A percentile compares a stretch with the other conserved stretches of the same genome.
Conservation (phyloP, 2,113 vertebrate genomes). For the Panthera uncia region DNA sequence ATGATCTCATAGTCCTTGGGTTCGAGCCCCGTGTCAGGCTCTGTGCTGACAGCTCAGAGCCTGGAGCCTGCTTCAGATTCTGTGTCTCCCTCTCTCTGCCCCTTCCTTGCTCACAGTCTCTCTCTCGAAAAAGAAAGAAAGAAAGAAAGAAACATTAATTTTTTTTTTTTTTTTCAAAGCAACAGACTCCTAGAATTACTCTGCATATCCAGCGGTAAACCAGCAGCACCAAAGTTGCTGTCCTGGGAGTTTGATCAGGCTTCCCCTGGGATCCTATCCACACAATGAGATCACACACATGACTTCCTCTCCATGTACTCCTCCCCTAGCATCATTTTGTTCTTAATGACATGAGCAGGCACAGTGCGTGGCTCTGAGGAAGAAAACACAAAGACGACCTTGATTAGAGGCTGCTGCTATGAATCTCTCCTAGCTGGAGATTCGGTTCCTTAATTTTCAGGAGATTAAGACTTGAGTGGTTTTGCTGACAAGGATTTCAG, state of each 20-base stretch:
- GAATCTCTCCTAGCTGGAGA: not conserved
- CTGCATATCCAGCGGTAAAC: not conserved
- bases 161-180: no score
- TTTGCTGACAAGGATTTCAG: not conserved
- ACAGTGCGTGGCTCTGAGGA: not conserved
- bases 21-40: no score
- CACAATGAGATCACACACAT: accelerated
- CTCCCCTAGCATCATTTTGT: not conserved
- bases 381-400: not conserved
- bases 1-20: no score
- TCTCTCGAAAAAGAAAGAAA: no score
- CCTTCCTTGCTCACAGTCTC: no score
- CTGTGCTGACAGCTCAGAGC: no score
- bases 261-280: not conserved
- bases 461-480: constrained; percentile 19
- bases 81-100: no score
- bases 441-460: not conserved
- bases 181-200: not conserved
- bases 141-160: no score
- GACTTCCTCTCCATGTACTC: not conserved
- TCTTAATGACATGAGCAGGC: not conserved
- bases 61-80: no score
- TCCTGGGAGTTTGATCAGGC: not conserved
- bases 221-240: not conserved
- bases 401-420: not conserved